A percentile compares a stretch with the other conserved stretches of the same genome.
Evolutionary conservation across 2,888 invertebrate genomes (phyloP).

Genomic region (Dioctria rufipes): DNA sequence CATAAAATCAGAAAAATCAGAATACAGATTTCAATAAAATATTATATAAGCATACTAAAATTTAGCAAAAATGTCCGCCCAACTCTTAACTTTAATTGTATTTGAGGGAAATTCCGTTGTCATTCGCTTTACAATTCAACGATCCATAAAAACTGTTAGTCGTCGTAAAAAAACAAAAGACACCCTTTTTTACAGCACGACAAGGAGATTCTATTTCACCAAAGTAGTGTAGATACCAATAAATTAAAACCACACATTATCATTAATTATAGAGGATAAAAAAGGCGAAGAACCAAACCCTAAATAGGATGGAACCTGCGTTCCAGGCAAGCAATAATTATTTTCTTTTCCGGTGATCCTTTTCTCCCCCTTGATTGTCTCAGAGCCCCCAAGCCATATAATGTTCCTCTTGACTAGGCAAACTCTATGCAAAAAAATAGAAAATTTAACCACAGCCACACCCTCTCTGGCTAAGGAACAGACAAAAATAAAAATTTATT

Average conservation of each 20-base stretch:
- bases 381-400: conserved; percentile 14
- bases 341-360: conserved; percentile 27
- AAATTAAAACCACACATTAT: conserved; percentile 54
- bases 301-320: conserved; percentile 23
- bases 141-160: neutral
- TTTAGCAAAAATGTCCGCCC: too few species aligned
- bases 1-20: too few species aligned
- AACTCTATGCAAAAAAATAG: conserved; percentile 31
- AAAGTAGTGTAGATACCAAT: conserved; percentile 20
- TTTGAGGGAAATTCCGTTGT: too few species aligned
- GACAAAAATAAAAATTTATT: conserved; percentile 50
- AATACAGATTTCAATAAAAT: too few species aligned
- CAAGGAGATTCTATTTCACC: neutral
- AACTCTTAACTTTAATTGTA: neutral
- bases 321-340: conserved; percentile 38
- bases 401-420: conserved; percentile 49
- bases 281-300: conserved; percentile 8
- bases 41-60: too few species aligned
- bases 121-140: neutral
- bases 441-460: conserved; percentile 41
- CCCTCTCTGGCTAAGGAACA: conserved; percentile 37
- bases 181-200: neutral
- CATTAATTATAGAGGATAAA: conserved; percentile 48
- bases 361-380: neutral
- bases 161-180: conserved; percentile 1